Percentiles rank a stretch among this genome's conserved stretches.
These are phyloP conservation scores for Anolis apletophallus DNA, from an alignment of 2,797 vertebrate species.

Conservation along the genomic window DNA sequence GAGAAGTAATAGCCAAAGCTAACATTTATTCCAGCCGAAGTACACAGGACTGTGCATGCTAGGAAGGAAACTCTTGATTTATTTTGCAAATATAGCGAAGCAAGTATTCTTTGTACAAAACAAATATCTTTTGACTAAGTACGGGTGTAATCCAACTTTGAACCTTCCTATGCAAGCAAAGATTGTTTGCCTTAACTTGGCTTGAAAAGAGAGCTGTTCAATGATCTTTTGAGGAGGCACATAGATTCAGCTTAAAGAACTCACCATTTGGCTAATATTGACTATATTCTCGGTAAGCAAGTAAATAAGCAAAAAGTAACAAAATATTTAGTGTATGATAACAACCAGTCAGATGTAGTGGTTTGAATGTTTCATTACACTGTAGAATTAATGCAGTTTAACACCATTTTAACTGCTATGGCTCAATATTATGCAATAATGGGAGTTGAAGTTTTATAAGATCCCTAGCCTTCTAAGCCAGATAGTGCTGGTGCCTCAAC, in stretches of 20 bases:
- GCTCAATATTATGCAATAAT: too few relatives aligned
- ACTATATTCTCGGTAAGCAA: neutral
- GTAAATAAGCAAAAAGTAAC: too few relatives aligned
- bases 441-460: too few relatives aligned
- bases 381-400: too few relatives aligned
- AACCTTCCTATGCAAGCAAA: neutral
- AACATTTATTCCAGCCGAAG: constrained; percentile 55
- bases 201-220: neutral
- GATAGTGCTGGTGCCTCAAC: too few relatives aligned
- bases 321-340: neutral
- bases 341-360: neutral
- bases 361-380: neutral
- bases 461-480: too few relatives aligned
- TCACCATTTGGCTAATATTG: neutral
- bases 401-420: too few relatives aligned
- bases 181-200: neutral
- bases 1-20: constrained; percentile 62
- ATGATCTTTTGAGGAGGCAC: neutral
- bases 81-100: constrained; percentile 50
- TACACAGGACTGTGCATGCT: constrained; percentile 29
- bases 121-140: neutral
- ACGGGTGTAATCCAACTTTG: neutral
- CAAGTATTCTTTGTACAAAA: constrained; percentile 55
- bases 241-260: neutral
- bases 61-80: constrained; percentile 57